Conservation (phyloP, 1,140 invertebrate species). For the Anoplolepis gracilipes region DNA sequence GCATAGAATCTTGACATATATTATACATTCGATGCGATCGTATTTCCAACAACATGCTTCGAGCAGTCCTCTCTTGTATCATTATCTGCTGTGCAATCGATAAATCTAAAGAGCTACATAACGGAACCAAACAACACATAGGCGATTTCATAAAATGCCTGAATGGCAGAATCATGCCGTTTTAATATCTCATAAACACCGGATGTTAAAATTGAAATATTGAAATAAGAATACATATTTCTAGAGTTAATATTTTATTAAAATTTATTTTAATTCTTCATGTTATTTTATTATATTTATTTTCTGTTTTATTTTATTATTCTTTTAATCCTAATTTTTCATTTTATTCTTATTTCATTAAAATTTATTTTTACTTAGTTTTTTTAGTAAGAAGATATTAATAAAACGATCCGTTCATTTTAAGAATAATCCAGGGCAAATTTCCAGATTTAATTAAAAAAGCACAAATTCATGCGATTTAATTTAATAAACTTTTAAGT, state of each 20-base stretch:
- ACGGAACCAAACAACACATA: neutral
- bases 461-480: neutral
- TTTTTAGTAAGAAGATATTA: conserved; percentile 16
- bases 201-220: too few relatives aligned
- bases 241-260: too few relatives aligned
- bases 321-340: too few relatives aligned
- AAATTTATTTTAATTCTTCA: too few relatives aligned
- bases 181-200: conserved; percentile 7
- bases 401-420: neutral
- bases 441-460: neutral
- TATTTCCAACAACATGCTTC: conserved; percentile 30
- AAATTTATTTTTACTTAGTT: too few relatives aligned
- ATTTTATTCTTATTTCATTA: too few relatives aligned
- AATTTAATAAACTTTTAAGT: neutral
- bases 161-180: neutral
- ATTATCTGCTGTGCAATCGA: neutral
- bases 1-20: conserved; percentile 39
- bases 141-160: conserved; percentile 13
- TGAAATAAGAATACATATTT: too few relatives aligned
- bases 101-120: neutral
- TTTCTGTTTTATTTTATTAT: too few relatives aligned
- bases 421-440: neutral
- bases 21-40: neutral
- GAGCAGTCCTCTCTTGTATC: neutral
- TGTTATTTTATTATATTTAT: too few relatives aligned